These are phyloP conservation scores for Rousettus madagascariensis DNA, from an alignment of 2,797 vertebrate species.

Conservation along the genomic window DNA sequence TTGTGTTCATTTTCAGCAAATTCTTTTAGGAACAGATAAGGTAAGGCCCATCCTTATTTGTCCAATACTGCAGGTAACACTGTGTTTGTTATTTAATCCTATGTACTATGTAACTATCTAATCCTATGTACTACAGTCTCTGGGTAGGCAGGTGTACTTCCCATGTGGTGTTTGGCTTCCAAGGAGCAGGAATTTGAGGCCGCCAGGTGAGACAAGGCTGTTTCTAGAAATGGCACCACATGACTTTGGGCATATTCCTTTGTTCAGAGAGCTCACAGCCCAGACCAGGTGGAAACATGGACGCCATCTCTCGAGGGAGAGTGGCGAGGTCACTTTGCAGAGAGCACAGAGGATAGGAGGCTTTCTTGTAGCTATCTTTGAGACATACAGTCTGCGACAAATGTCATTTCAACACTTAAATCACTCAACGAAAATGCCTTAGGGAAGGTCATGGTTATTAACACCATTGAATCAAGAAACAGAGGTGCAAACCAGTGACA, in stretches of 20 bases:
- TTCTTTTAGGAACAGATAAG: not conserved
- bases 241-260: not conserved
- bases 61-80: not conserved
- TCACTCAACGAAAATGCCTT: not conserved
- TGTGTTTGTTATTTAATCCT: not conserved
- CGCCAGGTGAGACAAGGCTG: not conserved
- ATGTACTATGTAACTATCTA: not conserved
- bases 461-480: not conserved
- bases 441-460: not conserved
- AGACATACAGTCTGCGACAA: not conserved
- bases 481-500: not conserved
- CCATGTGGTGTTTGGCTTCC: not conserved
- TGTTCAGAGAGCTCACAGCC: not conserved
- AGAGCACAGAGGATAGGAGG: rapidly evolving
- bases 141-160: not conserved
- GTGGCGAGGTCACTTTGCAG: not conserved
- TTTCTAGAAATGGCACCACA: not conserved
- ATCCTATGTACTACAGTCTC: too few relatives aligned
- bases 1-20: not conserved
- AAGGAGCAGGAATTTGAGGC: not conserved
- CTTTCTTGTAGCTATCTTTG: not conserved
- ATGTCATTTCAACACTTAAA: not conserved
- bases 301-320: not conserved
- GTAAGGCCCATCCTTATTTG: not conserved
- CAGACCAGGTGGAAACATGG: not conserved